Percentiles rank a stretch among this genome's conserved stretches.
phyloP scores from a whole-genome alignment of 2,888 invertebrate species.

The Nineta flava region DNA sequence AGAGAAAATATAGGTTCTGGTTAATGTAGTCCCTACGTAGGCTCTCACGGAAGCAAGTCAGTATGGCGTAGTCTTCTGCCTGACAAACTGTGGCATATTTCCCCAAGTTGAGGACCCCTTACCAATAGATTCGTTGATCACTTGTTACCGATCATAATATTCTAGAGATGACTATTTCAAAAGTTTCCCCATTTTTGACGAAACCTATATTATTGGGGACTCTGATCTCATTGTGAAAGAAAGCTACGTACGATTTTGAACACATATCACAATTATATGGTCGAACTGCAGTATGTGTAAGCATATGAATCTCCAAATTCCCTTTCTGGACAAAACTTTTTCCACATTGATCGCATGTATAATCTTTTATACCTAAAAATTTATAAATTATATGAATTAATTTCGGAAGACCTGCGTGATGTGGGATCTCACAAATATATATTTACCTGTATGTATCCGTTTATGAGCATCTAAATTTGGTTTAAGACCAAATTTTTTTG shows the following conservation, averaged over 20 bases:
- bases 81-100: too few species aligned
- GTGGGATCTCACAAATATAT: neutral
- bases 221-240: too few species aligned
- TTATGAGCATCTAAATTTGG: conserved; percentile 39
- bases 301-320: conserved; percentile 37
- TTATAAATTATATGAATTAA: neutral
- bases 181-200: too few species aligned
- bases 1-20: too few species aligned
- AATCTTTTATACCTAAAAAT: conserved; percentile 31
- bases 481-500: conserved; percentile 39
- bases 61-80: too few species aligned
- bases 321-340: conserved; percentile 42
- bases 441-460: conserved; percentile 31
- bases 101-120: too few species aligned
- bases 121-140: neutral
- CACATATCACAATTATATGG: conserved; percentile 33
- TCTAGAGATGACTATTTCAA: too few species aligned
- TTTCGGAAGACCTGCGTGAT: neutral
- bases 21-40: too few species aligned
- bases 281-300: conserved; percentile 33
- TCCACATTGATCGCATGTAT: conserved; percentile 39
- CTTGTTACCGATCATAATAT: neutral
- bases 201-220: too few species aligned
- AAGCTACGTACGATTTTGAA: conserved; percentile 27
- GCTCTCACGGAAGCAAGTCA: too few species aligned